These are phyloP conservation scores for Pharmacophagus antenor DNA, from an alignment of 2,888 invertebrate genomes.

Conservation along the genomic window DNA sequence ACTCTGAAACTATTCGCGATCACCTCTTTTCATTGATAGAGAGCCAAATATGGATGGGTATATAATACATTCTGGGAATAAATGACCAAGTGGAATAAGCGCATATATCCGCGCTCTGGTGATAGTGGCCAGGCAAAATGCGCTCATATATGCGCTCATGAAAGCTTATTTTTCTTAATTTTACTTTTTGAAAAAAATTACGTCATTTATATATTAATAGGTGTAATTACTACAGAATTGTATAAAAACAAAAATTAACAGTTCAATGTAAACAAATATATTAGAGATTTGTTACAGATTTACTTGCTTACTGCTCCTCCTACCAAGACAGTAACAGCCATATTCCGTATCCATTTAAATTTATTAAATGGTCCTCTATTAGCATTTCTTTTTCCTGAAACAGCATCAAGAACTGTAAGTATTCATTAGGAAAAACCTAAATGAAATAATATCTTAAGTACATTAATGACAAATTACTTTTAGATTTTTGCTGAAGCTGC, in stretches of 20 bases:
- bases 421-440: not conserved
- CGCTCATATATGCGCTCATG: too few relatives aligned
- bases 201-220: too few relatives aligned
- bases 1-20: too few relatives aligned
- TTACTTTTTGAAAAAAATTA: too few relatives aligned
- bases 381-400: constrained; percentile 96
- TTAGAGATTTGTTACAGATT: constrained; percentile 82
- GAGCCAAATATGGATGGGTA: too few relatives aligned
- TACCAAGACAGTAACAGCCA: constrained; percentile 87
- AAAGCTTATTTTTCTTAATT: too few relatives aligned
- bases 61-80: too few relatives aligned
- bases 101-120: too few relatives aligned
- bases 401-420: constrained; percentile 92
- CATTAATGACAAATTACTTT: constrained; percentile 16
- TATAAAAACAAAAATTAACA: not conserved
- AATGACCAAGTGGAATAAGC: too few relatives aligned
- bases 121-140: too few relatives aligned
- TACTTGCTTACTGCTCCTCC: constrained; percentile 93
- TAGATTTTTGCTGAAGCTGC: constrained; percentile 96
- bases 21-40: too few relatives aligned
- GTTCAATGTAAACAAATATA: not conserved
- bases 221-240: too few relatives aligned
- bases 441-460: not conserved
- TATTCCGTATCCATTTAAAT: constrained; percentile 95
- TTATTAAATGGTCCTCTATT: constrained; percentile 95